Base-by-base conservation (phyloP, 2,113 vertebrate genomes). In the Rhadina sibilatrix region DNA sequence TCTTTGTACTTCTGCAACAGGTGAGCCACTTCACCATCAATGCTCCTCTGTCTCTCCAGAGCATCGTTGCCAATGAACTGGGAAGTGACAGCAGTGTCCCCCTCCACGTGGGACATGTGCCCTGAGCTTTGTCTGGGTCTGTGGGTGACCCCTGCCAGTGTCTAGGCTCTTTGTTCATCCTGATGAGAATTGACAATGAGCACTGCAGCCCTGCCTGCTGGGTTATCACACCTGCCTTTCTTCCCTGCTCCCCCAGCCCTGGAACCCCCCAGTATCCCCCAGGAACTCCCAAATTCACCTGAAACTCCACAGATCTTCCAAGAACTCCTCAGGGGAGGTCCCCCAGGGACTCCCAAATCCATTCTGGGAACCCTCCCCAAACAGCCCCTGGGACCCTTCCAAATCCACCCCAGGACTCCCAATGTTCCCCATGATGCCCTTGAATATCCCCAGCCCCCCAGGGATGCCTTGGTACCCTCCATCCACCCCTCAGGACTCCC, bases 91-190 rank as follows among this genome's bases (percentile, higher is more conserved):
- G 8, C 4, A 4, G 24, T 31, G 6, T 23, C 31, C 52, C 14
- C 40, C 24, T 61, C 20, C 23, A 19, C 0, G 0, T 33, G 54
- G 33, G 15, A 46, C 28, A 9, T 1, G 12, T 46, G 33, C 46
- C 27, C 0, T 8, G 74, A 78, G 40, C 40, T 63, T 54, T 14
- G 24, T 57, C 56, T 30, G 54, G n/a, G 23, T 46, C 56, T 70
- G n/a, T n/a, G 28, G 24, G 47, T 78, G 54, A 59, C 24, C 31
- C 25, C 25, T 20, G 37, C 44, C 37, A 37, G 0, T 42, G 35
- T 27, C 61, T 37, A 33, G 37, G 17, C 3, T 42, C 53, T 68
- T 59, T 22, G 52, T 59, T 42, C 17, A 50, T 22, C 17, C 37
- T 33, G 44, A 27, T 14, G 33, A 59, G 14, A 37, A 52, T 68